Percentiles rank a stretch among this genome's conserved stretches.
phyloP scores from a whole-genome alignment of 2,888 invertebrate species.

The Drosophila setosimentum region DNA sequence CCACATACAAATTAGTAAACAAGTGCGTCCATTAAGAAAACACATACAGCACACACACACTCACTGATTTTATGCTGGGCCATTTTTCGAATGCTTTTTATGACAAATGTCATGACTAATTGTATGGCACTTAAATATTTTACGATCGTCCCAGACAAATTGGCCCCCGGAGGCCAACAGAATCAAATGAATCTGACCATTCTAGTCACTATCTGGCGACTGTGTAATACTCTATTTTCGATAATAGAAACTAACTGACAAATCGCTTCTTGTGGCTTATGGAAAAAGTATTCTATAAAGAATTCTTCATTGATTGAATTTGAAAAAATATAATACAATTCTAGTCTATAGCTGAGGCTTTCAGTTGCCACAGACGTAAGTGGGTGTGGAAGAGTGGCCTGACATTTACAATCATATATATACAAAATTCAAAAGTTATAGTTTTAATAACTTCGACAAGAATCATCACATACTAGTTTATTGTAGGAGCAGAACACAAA shows the following conservation, averaged over 20 bases:
- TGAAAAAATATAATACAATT: not conserved
- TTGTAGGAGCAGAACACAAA: not conserved
- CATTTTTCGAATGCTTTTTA: conserved; percentile 50
- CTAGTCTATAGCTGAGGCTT: not conserved
- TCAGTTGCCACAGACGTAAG: not conserved
- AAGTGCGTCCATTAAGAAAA: conserved; percentile 3
- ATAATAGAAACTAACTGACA: not conserved
- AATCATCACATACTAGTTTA: not conserved
- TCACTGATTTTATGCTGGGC: conserved; percentile 41
- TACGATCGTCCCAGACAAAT: conserved; percentile 48
- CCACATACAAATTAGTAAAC: not conserved
- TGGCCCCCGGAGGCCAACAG: conserved; percentile 28
- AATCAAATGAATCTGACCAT: conserved; percentile 10
- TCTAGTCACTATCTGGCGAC: not conserved
- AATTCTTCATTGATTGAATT: not conserved
- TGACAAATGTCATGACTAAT: conserved; percentile 73
- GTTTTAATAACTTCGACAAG: not conserved
- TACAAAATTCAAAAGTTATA: not conserved
- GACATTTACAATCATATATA: not conserved
- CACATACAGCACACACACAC: conserved; percentile 4
- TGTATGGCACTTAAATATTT: conserved; percentile 68
- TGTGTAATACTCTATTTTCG: not conserved
- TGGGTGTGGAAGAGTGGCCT: not conserved
- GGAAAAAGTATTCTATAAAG: not conserved
- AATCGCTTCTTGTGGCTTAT: not conserved